These are phyloP conservation scores for Malurus cyaneus DNA, from an alignment of 2,113 vertebrate genomes.

Conservation along the genomic window DNA sequence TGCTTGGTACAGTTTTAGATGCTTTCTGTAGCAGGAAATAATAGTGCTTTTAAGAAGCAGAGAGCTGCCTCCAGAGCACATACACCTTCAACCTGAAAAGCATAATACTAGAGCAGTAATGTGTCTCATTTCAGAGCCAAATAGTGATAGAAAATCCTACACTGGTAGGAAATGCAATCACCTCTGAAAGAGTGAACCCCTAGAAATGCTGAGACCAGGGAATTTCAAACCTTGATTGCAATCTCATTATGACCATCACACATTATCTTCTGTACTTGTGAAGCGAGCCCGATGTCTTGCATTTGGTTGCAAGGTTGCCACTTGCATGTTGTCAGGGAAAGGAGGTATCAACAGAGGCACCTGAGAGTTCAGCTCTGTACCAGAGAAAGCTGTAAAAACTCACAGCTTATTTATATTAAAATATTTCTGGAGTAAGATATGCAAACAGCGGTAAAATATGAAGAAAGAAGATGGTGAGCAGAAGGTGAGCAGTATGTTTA, in stretches of 20 bases:
- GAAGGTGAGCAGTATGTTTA: background rate
- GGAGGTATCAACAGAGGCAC: background rate
- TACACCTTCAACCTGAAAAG: background rate
- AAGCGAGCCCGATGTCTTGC: background rate
- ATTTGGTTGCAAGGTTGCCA: background rate
- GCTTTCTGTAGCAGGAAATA: background rate
- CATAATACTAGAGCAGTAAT: background rate
- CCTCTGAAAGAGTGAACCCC: background rate
- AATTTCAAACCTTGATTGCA: slow-evolving; percentile 25
- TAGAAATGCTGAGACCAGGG: slow-evolving; percentile 10
- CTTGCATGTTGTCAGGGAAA: background rate
- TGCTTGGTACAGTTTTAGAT: background rate
- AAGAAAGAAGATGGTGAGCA: background rate
- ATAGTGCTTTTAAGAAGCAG: background rate
- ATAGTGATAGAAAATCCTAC: background rate
- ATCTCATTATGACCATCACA: background rate
- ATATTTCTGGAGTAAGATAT: slow-evolving; percentile 2
- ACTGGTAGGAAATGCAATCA: background rate
- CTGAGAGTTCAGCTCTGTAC: background rate
- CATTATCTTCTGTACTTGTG: background rate
- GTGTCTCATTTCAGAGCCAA: slow-evolving; percentile 4
- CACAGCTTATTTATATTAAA: slow-evolving; percentile 22
- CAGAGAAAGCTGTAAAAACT: background rate
- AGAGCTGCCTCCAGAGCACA: background rate
- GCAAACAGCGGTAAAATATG: background rate